Evolutionary conservation across 2,888 invertebrate genomes (phyloP).

Genomic region (Mystacides longicornis): DNA sequence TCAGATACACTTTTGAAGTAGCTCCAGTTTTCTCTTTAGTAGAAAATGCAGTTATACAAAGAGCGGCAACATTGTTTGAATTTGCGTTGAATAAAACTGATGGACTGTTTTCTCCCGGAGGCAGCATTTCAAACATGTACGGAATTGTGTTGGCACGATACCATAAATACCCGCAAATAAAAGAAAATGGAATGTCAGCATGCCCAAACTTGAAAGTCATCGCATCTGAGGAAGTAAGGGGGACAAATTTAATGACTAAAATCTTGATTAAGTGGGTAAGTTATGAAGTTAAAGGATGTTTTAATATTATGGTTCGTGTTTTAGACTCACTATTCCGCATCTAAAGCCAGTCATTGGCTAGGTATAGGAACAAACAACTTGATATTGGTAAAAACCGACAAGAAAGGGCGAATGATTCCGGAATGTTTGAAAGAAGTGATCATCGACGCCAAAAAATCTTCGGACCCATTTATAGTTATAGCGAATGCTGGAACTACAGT

Average conservation of each 20-base stretch:
- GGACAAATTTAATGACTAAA: too few relatives aligned
- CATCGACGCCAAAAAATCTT: constrained; percentile 34
- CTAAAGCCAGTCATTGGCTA: constrained; percentile 73
- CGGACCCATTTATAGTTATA: constrained; percentile 61
- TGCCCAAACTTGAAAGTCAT: constrained; percentile 61
- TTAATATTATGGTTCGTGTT: not conserved
- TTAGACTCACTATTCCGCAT: constrained; percentile 71
- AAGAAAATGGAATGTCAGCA: constrained; percentile 55
- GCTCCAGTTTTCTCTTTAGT: constrained; percentile 72
- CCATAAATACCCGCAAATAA: constrained; percentile 58
- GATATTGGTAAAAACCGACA: constrained; percentile 58
- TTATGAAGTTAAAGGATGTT: not conserved
- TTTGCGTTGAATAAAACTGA: constrained; percentile 48
- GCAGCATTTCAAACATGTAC: constrained; percentile 73
- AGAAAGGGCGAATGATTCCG: constrained; percentile 58
- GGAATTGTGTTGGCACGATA: constrained; percentile 68
- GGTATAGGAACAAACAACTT: constrained; percentile 75
- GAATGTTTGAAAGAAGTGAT: constrained; percentile 55
- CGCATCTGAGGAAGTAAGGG: constrained; percentile 69
- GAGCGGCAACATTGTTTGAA: constrained; percentile 53
- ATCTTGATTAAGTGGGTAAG: too few relatives aligned
- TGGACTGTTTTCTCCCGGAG: constrained; percentile 73
- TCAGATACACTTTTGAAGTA: constrained; percentile 73
- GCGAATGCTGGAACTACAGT: constrained; percentile 78
- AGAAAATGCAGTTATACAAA: constrained; percentile 58